Conservation (phyloP, 2,888 invertebrate genomes). For the Dimorphilus gyrociliatus region DNA sequence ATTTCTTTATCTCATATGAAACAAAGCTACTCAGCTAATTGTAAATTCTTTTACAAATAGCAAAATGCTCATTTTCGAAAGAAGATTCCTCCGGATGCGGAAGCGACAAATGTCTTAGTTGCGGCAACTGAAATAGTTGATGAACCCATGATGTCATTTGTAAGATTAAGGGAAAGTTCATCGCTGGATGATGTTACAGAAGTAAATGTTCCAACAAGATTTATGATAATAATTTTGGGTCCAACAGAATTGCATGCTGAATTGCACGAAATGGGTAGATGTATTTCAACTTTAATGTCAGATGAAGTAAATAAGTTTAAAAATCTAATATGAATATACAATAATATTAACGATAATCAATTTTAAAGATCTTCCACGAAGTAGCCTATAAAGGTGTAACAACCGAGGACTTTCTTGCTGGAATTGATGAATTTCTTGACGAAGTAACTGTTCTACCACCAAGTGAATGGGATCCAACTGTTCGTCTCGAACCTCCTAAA, state of each 20-base stretch:
- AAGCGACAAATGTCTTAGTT: constrained; percentile 90
- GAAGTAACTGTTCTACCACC: constrained; percentile 64
- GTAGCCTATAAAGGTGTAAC: constrained; percentile 34
- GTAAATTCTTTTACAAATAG: constrained; percentile 60
- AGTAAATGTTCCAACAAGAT: constrained; percentile 69
- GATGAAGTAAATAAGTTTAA: constrained; percentile 4
- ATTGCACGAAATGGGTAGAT: constrained; percentile 2
- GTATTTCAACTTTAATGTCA: constrained; percentile 1
- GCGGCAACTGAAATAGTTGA: constrained; percentile 76
- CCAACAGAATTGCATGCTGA: constrained; percentile 1
- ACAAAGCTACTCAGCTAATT: too few relatives aligned
- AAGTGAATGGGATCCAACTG: constrained; percentile 92
- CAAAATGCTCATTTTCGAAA: constrained; percentile 37
- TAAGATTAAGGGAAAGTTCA: constrained; percentile 50
- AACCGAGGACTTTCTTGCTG: constrained; percentile 71
- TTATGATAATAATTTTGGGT: constrained; percentile 46
- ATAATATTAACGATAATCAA: too few relatives aligned
- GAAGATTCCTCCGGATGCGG: constrained; percentile 88
- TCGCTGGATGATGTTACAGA: constrained; percentile 82
- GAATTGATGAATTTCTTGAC: constrained; percentile 88
- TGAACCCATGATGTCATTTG: constrained; percentile 10
- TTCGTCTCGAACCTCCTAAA: constrained; percentile 42
- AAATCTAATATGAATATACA: too few relatives aligned
- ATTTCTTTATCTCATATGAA: too few relatives aligned
- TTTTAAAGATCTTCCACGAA: constrained; percentile 29